phyloP scores from a whole-genome alignment of 1,140 invertebrate genomes.

The Sinella curviseta region DNA sequence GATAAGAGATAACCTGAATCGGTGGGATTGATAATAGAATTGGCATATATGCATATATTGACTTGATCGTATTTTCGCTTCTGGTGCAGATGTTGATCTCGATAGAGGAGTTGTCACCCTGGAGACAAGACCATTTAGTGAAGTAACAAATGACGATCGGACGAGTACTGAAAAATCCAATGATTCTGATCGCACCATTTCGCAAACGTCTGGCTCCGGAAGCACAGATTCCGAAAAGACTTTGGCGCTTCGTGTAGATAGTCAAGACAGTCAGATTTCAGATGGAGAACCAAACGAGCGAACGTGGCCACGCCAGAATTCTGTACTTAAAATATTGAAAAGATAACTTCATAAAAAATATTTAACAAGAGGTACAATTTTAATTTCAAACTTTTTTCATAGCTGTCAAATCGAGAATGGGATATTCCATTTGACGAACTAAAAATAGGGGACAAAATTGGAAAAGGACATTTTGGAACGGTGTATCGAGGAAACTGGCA shows the following conservation, averaged over 20 bases:
- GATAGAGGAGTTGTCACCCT: constrained; percentile 58
- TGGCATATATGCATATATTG: neutral
- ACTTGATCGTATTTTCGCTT: neutral
- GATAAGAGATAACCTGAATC: neutral
- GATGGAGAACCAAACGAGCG: constrained; percentile 60
- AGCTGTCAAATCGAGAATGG: constrained; percentile 93
- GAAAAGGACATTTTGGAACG: constrained; percentile 88
- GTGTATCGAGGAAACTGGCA: constrained; percentile 97
- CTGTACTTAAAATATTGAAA: constrained; percentile 51
- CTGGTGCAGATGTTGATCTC: constrained; percentile 29
- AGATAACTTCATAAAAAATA: neutral
- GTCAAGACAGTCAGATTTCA: constrained; percentile 80
- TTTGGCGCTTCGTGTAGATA: constrained; percentile 74
- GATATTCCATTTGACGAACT: constrained; percentile 95
- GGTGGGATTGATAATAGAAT: neutral
- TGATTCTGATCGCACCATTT: constrained; percentile 83
- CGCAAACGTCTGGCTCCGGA: constrained; percentile 66
- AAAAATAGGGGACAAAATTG: constrained; percentile 80
- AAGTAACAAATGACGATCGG: constrained; percentile 55
- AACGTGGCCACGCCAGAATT: constrained; percentile 85
- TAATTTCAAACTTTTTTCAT: constrained; percentile 31
- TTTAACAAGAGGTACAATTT: neutral
- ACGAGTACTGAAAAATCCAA: constrained; percentile 72
- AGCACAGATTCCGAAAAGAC: constrained; percentile 82
- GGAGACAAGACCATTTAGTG: constrained; percentile 54